A percentile compares a stretch with the other conserved stretches of the same genome.
Conservation (phyloP, 2,888 invertebrate species). For the Oscheius myriophilus region DNA sequence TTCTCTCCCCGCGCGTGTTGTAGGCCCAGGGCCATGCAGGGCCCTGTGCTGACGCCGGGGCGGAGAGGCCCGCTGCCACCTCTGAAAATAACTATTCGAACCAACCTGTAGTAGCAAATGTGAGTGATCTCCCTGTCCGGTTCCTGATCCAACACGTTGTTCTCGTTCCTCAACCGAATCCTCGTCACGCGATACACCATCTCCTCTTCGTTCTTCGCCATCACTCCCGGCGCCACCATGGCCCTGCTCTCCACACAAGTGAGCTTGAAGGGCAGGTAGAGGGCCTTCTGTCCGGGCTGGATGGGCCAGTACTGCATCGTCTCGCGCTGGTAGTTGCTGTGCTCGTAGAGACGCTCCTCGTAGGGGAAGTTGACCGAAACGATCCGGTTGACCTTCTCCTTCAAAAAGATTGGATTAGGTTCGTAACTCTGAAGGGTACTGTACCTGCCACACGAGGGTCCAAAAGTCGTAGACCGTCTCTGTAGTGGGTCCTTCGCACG, state of each 20-base stretch:
- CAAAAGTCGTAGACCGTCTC: conserved; percentile 41
- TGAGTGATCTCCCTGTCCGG: conserved; percentile 29
- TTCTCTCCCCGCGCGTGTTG: too few relatives aligned
- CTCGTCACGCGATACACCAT: conserved; percentile 38
- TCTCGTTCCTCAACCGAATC: conserved; percentile 26
- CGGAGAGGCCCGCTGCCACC: too few relatives aligned
- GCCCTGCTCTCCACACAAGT: conserved; percentile 26
- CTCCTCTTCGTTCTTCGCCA: conserved; percentile 5
- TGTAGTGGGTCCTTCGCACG: conserved; percentile 41
- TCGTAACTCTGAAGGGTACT: neutral
- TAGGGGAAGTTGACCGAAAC: conserved; percentile 38
- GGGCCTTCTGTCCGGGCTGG: conserved; percentile 24
- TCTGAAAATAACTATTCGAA: too few relatives aligned
- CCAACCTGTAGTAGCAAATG: conserved; percentile 36
- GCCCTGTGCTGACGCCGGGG: too few relatives aligned
- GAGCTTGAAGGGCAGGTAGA: conserved; percentile 37
- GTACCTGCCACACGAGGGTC: conserved; percentile 36
- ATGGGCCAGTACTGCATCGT: conserved; percentile 44
- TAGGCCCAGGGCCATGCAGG: too few relatives aligned
- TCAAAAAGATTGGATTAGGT: neutral
- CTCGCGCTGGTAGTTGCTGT: conserved; percentile 19
- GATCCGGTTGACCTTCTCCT: conserved; percentile 30
- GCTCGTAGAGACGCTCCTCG: conserved; percentile 37
- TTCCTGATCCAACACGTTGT: conserved; percentile 33
- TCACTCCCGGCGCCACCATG: conserved; percentile 21